phyloP scores from a whole-genome alignment of 1,140 invertebrate species.

The Drosophila ananassae region DNA sequence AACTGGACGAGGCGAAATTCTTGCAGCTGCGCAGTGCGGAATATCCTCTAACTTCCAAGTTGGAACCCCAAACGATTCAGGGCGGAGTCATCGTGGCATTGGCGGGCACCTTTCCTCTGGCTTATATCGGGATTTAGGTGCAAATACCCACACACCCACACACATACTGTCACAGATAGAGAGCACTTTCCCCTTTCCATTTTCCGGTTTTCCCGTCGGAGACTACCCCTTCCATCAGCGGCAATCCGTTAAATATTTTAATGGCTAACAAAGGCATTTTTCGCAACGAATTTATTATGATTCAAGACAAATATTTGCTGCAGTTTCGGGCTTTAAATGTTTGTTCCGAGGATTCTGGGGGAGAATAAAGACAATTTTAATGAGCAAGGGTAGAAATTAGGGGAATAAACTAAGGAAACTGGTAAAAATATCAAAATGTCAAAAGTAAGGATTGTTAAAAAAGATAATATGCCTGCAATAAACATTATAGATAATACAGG shows the following conservation, averaged over 20 bases:
- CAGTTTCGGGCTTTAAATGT: slow-evolving; percentile 25
- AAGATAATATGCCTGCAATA: background rate
- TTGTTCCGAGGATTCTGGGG: background rate
- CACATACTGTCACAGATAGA: background rate
- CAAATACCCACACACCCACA: slow-evolving; percentile 20
- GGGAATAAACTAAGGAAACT: no score
- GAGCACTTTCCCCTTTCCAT: background rate
- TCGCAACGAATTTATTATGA: slow-evolving; percentile 73
- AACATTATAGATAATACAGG: no score
- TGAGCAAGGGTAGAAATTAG: background rate
- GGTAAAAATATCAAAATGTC: no score
- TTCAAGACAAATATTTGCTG: slow-evolving; percentile 39
- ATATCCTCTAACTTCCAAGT: slow-evolving; percentile 64
- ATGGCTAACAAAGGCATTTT: slow-evolving; percentile 75
- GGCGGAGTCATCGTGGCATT: slow-evolving; percentile 74
- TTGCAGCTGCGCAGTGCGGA: slow-evolving; percentile 71
- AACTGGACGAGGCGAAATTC: slow-evolving; percentile 70
- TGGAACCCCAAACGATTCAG: slow-evolving; percentile 64
- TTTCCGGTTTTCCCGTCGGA: slow-evolving; percentile 1
- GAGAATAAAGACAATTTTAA: background rate
- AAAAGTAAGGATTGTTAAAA: no score
- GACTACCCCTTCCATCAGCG: slow-evolving; percentile 28
- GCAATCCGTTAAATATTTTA: slow-evolving; percentile 74
- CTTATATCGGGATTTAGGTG: slow-evolving; percentile 61
- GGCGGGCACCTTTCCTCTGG: slow-evolving; percentile 55